phyloP scores from a whole-genome alignment of 1,140 invertebrate species.

The Drosophila insularis region DNA sequence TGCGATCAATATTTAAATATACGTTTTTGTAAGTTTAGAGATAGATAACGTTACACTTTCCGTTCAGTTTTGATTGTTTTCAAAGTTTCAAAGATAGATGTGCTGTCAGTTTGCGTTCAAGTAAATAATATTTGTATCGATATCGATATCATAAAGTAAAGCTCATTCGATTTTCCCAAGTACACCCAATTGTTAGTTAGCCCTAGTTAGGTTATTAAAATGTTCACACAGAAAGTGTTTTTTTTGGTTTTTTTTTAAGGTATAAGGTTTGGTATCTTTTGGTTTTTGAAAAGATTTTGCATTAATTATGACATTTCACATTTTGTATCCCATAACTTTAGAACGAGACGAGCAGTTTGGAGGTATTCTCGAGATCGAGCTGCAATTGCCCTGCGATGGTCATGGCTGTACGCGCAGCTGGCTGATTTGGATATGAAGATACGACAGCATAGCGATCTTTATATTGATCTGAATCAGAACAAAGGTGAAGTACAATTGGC shows the following conservation, averaged over 20 bases:
- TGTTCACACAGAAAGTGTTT: background rate
- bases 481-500: conserved; percentile 84
- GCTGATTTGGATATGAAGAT: conserved; percentile 96
- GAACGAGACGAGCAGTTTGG: conserved; percentile 92
- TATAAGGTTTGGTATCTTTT: background rate
- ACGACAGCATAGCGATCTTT: conserved; percentile 92
- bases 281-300: background rate
- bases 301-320: background rate
- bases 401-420: conserved; percentile 95
- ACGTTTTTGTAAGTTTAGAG: background rate
- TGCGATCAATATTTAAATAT: background rate
- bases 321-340: conserved; percentile 72
- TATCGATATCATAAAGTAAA: background rate
- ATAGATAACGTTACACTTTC: conserved; percentile 1
- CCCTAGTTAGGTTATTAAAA: background rate
- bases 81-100: background rate
- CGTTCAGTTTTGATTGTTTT: background rate
- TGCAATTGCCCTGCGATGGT: conserved; percentile 92
- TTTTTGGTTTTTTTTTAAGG: background rate
- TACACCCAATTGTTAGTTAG: too few species aligned
- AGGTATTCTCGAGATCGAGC: conserved; percentile 91
- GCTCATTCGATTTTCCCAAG: background rate
- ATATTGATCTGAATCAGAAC: conserved; percentile 85
- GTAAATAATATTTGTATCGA: background rate
- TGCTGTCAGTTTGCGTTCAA: background rate